Percentiles rank a stretch among this genome's conserved stretches.
These are phyloP conservation scores for Pardalotus punctatus DNA, from an alignment of 2,113 vertebrate genomes.

Conservation along the genomic window DNA sequence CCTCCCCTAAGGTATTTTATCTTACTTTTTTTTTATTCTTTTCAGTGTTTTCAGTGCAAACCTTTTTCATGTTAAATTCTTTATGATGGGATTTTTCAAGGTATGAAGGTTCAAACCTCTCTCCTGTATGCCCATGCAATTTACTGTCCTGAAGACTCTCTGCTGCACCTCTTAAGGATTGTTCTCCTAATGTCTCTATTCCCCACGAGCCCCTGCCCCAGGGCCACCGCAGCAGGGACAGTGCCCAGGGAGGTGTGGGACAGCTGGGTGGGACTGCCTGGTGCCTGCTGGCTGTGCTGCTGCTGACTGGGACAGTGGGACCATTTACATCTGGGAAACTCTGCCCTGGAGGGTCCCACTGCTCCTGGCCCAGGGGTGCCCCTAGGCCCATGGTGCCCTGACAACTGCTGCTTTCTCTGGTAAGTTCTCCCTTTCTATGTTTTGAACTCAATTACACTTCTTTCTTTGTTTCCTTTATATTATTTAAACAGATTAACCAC, in stretches of 20 bases:
- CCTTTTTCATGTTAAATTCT: background rate
- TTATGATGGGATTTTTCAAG: background rate
- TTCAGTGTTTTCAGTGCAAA: background rate
- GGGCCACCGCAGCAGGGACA: accelerated
- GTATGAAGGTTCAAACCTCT: background rate
- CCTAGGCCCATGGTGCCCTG: background rate
- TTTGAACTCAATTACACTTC: background rate
- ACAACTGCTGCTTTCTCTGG: background rate
- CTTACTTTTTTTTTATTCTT: background rate
- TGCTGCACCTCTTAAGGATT: background rate
- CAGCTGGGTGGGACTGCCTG: background rate
- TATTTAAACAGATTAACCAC: background rate
- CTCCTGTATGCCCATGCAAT: background rate
- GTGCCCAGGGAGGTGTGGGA: no score
- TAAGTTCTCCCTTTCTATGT: background rate
- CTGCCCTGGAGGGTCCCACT: background rate
- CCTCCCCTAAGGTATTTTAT: background rate
- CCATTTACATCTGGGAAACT: no score
- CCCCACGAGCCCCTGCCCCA: accelerated
- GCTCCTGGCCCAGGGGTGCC: background rate
- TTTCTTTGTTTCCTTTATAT: background rate
- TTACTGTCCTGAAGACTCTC: background rate
- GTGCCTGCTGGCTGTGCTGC: background rate
- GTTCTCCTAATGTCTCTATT: background rate
- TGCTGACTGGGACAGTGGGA: background rate